Evolutionary conservation across 2,113 vertebrate species (phyloP), one percentile per base, ranked within the genome.

Genomic region (Antigone vipio): DNA sequence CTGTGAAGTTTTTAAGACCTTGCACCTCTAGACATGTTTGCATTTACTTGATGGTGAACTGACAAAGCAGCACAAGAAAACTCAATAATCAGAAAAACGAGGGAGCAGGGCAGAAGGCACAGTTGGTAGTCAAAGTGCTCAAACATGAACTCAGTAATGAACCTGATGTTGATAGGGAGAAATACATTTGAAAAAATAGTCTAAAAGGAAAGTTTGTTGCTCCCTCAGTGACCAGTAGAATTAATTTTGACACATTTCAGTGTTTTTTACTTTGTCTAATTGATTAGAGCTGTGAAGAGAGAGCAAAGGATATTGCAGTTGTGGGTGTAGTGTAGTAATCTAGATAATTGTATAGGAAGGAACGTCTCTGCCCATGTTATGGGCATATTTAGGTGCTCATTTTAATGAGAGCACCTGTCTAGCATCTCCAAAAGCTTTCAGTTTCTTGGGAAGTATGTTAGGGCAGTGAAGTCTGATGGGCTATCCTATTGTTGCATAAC

Each of bases 71-170:
- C 11, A 60, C 13, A 73, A 23, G 59, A 49, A 69, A 71, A 71
- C 16, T 35, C 18, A 60, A 2, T 32, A 12, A 40, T 22, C 11
- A 66, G 38, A 45, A 87, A 74, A 74, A 74, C 15, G 30, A 58
- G 6, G 29, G 30, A 68, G 21, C 7, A 9, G 38, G 21, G 12
- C 42, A 29, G 35, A 62, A 53, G 11, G 38, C 13, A 6, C 15
- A 21, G 26, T 15, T 60, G 4, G 17, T 50, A 32, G 30, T 34
- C 12, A 9, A 35, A 83, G 34, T 64, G 40, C 50, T 84, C 34
- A 74, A 10, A 56, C 0, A 0, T 20, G 5, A 68, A 23, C 9
- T 60, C 0, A 0, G 15, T 69, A 45, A 59, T 60, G 18, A 64
- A n/a, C 6, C 0, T 22, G 4, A 42, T 23, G 7, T 34, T 93